Conservation (phyloP, 2,888 invertebrate genomes). For the Cheilosia variabilis region DNA sequence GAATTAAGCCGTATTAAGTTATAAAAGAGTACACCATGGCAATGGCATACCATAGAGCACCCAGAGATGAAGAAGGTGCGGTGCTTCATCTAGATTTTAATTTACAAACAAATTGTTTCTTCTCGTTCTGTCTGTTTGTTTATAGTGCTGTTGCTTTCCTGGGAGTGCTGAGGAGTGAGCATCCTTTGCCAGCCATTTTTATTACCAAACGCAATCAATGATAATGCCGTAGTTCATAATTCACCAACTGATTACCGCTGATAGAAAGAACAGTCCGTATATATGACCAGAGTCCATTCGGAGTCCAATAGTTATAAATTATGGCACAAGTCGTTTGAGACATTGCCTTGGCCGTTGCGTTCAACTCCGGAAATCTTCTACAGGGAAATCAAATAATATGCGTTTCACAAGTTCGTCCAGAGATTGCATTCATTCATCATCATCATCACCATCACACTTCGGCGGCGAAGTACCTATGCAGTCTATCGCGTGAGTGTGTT, state of each 20-base stretch:
- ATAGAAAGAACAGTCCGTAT: slow-evolving; percentile 34
- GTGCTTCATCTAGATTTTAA: slow-evolving; percentile 65
- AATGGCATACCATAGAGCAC: background rate
- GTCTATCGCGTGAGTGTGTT: background rate
- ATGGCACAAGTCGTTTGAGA: slow-evolving; percentile 5
- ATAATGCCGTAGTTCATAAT: slow-evolving; percentile 52
- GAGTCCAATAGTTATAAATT: slow-evolving; percentile 30
- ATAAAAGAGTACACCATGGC: slow-evolving; percentile 30
- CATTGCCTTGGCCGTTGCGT: background rate
- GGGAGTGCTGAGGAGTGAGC: slow-evolving; percentile 33
- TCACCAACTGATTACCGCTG: slow-evolving; percentile 63
- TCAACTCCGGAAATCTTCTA: slow-evolving; percentile 66
- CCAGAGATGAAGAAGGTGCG: slow-evolving; percentile 56
- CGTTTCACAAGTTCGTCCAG: slow-evolving; percentile 35
- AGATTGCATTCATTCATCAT: slow-evolving; percentile 53
- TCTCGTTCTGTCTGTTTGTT: slow-evolving; percentile 33
- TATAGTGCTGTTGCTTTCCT: slow-evolving; percentile 23
- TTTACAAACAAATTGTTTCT: slow-evolving; percentile 61
- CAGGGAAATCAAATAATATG: slow-evolving; percentile 44
- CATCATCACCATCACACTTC: slow-evolving; percentile 33
- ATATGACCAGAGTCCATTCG: background rate
- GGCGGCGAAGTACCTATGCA: background rate
- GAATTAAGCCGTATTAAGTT: slow-evolving; percentile 57
- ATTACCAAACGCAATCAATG: slow-evolving; percentile 36
- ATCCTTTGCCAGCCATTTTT: slow-evolving; percentile 20